Evolutionary conservation across 2,113 vertebrate species (phyloP).

Genomic region (Notechis scutatus): DNA sequence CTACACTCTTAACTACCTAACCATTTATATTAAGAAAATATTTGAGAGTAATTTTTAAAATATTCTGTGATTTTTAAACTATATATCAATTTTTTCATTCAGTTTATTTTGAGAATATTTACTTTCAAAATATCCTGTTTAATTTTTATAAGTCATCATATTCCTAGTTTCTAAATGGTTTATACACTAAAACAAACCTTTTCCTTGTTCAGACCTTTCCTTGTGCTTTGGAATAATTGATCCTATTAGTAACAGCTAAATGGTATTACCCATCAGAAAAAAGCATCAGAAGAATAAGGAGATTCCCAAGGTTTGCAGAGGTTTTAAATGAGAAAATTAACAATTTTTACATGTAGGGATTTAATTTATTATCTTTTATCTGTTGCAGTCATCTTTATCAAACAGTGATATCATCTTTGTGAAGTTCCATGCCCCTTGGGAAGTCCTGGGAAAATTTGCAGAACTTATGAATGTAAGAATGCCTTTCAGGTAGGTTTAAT

Average conservation of each 20-base stretch:
- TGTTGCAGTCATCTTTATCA: slow-evolving; percentile 84
- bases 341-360: neutral
- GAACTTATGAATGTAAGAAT: slow-evolving; percentile 96
- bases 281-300: neutral
- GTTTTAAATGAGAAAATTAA: neutral
- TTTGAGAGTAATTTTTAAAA: neutral
- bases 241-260: neutral
- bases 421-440: slow-evolving; percentile 93
- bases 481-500: slow-evolving; percentile 88
- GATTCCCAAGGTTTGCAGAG: neutral
- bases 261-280: neutral
- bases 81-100: neutral
- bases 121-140: neutral
- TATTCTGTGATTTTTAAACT: neutral
- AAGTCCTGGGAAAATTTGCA: slow-evolving; percentile 91
- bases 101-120: neutral
- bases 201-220: neutral
- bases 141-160: neutral
- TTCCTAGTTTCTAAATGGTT: neutral
- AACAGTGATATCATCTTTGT: slow-evolving; percentile 93
- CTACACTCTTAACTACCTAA: neutral
- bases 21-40: neutral
- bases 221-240: neutral
- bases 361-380: slow-evolving; percentile 12
- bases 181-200: neutral